Conservation (phyloP, 2,797 vertebrate species). For the Coracias cyanogaster region DNA sequence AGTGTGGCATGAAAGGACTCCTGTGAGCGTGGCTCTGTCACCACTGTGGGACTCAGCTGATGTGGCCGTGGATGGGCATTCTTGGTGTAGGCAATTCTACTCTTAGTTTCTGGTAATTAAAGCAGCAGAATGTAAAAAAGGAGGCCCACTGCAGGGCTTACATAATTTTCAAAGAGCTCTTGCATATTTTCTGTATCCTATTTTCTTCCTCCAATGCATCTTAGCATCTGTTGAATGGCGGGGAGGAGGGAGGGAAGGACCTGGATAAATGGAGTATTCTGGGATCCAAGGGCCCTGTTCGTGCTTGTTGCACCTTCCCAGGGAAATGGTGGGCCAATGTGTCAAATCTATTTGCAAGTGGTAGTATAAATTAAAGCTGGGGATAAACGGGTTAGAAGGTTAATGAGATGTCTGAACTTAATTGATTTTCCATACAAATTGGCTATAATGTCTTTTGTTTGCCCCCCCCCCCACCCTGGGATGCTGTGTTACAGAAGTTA, state of each 20-base stretch:
- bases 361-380: constrained; percentile 32
- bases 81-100: not conserved
- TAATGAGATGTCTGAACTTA: constrained; percentile 63
- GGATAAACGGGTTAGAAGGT: constrained; percentile 54
- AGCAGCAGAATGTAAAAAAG: constrained; percentile 21
- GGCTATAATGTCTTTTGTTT: constrained; percentile 46
- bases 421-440: constrained; percentile 60
- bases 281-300: not conserved
- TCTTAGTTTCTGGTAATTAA: not conserved
- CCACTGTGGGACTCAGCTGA: not conserved
- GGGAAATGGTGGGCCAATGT: not conserved
- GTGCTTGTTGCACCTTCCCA: constrained; percentile 29
- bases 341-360: constrained; percentile 31
- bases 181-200: constrained; percentile 1
- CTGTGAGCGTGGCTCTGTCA: not conserved
- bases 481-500: not conserved
- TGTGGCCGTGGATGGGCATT: not conserved
- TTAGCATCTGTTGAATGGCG: not conserved
- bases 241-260: not conserved
- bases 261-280: not conserved
- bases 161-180: not conserved
- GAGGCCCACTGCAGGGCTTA: not conserved
- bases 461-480: not conserved
- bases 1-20: not conserved
- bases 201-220: not conserved